Conservation (phyloP, 2,113 vertebrate species). For the Baryphthengus martii region DNA sequence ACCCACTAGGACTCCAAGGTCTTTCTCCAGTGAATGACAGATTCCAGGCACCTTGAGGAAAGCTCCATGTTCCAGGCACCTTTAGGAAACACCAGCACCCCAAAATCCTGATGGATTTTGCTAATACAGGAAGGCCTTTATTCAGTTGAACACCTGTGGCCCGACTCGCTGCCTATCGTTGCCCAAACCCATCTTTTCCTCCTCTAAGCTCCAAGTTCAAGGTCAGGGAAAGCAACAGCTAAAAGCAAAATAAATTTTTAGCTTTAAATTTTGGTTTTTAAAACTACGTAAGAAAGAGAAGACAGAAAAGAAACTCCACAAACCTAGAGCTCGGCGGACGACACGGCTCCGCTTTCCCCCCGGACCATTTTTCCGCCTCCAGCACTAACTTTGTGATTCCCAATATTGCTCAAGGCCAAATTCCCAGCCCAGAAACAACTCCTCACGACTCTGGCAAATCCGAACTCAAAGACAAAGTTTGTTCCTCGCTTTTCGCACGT, state of each 20-base stretch:
- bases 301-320: neutral
- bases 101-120: neutral
- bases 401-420: neutral
- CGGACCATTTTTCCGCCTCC: too few species aligned
- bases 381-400: neutral
- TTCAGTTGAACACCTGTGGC: neutral
- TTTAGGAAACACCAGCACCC: neutral
- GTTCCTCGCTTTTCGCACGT: neutral
- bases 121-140: neutral
- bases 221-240: neutral
- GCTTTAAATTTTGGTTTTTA: too few species aligned
- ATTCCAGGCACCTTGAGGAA: too few species aligned
- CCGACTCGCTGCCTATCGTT: too few species aligned
- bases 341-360: accelerated
- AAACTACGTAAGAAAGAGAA: too few species aligned
- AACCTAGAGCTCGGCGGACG: neutral
- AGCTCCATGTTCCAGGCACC: too few species aligned
- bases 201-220: neutral
- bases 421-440: neutral
- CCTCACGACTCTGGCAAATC: neutral
- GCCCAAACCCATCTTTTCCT: neutral
- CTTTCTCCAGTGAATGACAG: too few species aligned
- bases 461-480: neutral
- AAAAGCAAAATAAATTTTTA: neutral
- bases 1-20: too few species aligned